Base-by-base conservation (phyloP, 2,888 invertebrate genomes). In the Tiphia femorata region DNA sequence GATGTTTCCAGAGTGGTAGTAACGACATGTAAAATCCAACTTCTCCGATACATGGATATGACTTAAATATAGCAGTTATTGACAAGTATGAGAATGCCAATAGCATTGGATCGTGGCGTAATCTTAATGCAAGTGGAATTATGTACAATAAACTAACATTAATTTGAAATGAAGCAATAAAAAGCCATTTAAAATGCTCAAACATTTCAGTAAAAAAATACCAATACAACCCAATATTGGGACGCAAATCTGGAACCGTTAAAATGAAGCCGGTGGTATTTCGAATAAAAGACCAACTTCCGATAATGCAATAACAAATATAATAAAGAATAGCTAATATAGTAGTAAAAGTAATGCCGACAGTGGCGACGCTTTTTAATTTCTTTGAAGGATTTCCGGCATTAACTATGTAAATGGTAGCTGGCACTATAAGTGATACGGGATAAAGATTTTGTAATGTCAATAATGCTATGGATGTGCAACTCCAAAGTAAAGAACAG, bases 201-300 rank as follows among this genome's bases (percentile, higher is more conserved):
- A 99, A 99, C 96, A 98, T 97, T 87, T 99, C 98, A 0, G 97
- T 98, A 84, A 99, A 99, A 85, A 99, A 98, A 80, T 99, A 99
- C 99, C 99, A 99, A 84, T 98, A 99, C 1, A 99, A 86, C 0
- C 99, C 99, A 72, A 97, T 93, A 81, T 99, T 99, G 19, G 99
- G 99, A 72, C 95, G 93, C 64, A 98, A 86, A 83, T 99, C 98
- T 1, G 95, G 94, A 47, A 97, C 96, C 14, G 90, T 90, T 64
- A 97, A 87, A 77, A 96, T 96, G 85, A 82, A 89, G 84, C 79
- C 81, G 60, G 82, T 79, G 25, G 85, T 84, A 64, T 75, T 84
- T 33, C 70, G 62, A 35, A 83, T 16, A 37, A 82, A 84, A 2
- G 78, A 80, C 84, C 84, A 90, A 33, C 89, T 88, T 72, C 87